Percentiles rank a stretch among this genome's conserved stretches.
phyloP scores from a whole-genome alignment of 2,888 invertebrate species.

The Schrankia costaestrigalis region DNA sequence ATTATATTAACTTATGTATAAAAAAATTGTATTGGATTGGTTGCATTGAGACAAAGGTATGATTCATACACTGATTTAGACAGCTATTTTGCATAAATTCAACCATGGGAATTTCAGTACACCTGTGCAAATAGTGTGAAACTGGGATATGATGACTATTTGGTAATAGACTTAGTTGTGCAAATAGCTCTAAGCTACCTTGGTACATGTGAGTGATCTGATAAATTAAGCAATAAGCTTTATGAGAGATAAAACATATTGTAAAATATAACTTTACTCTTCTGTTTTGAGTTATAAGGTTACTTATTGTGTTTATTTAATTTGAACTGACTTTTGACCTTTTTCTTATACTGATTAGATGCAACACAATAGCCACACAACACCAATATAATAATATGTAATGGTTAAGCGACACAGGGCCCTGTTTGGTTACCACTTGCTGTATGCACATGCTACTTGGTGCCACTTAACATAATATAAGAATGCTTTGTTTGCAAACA shows the following conservation, averaged over 20 bases:
- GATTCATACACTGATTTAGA: conserved; percentile 49
- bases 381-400: too few relatives aligned
- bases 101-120: too few relatives aligned
- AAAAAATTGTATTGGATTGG: conserved; percentile 57
- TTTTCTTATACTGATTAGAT: conserved; percentile 29
- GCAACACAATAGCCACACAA: too few relatives aligned
- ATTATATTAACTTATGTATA: conserved; percentile 68
- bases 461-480: too few relatives aligned
- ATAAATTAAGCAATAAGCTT: conserved; percentile 44
- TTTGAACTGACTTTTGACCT: conserved; percentile 26
- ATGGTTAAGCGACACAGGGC: conserved; percentile 8
- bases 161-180: conserved; percentile 20
- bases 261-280: conserved; percentile 48
- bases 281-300: conserved; percentile 26
- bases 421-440: conserved; percentile 2
- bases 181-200: conserved; percentile 42
- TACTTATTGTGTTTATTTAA: conserved; percentile 20
- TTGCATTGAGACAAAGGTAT: conserved; percentile 39
- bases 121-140: too few relatives aligned
- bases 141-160: too few relatives aligned
- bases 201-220: conserved; percentile 45
- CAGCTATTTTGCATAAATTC: conserved; percentile 66
- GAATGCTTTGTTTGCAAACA: conserved; percentile 9
- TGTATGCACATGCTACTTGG: too few relatives aligned
- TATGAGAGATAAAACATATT: conserved; percentile 27